Base-by-base conservation (phyloP, 2,113 vertebrate genomes). In the Cololabis saira region DNA sequence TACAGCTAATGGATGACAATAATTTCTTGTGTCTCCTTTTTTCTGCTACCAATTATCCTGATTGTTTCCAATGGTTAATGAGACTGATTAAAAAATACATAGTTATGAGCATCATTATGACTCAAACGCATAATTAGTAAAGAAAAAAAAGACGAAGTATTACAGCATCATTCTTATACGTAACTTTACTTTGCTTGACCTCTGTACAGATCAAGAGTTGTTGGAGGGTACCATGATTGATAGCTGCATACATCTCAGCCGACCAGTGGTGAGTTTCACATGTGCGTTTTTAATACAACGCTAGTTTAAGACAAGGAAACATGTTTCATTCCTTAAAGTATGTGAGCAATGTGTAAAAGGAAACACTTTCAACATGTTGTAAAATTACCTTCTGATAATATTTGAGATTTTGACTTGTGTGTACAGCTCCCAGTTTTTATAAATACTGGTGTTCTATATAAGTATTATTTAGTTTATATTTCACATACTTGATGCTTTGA, bases 191-290 rank as follows among this genome's bases (percentile, higher is more conserved):
- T 73, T 51, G 40, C 74, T 89, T 78, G 75, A 2, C 80, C 78
- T 58, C 77, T 81, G 78, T 74, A 5, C 79, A 98, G 97, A 97
- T 93, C 96, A 98, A 91, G 92, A 94, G 81, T 88, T 98, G 78
- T 91, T 98, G 83, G 97, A 98, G 92, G 91, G 92, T 74, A 87
- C 98, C 37, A 76, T 98, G 89, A 89, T 93, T 88, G 94, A 96
- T 82, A 96, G 95, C 80, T 85, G 76, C 68, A 86, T 37, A 37
- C 33, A 93, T 69, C 87, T 93, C 3, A 90, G 87, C 67, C 89
- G 92, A 21, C 86, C 87, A 85, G 89, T 96, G 87, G 96, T 93
- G 30, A 61, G 30, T 58, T 55, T 33, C 1, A 44, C 14, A 24
- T 18, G 12, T n/a, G 21, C 47, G 5, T 17, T 18, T 52, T 68